Evolutionary conservation across 1,140 invertebrate species (phyloP), one percentile per base, ranked within the genome.

Genomic region (Drosophila lacertosa): DNA sequence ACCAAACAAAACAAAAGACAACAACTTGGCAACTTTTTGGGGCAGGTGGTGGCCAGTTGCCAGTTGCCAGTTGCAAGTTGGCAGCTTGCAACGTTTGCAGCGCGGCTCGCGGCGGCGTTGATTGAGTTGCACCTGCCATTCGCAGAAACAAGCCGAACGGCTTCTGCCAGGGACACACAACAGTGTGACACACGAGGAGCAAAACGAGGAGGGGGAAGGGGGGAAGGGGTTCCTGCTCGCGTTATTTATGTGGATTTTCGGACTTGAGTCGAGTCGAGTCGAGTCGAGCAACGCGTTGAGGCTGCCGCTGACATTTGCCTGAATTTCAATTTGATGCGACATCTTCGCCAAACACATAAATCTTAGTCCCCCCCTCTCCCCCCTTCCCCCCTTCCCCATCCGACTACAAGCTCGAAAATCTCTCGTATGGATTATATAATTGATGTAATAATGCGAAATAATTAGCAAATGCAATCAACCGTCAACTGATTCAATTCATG

Each of bases 41-140:
- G 75, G 76, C 69, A 65, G 68, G 60, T 67, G 75, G 60, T n/a
- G n/a, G 70, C 65, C 51, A 66, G 44, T 51, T 67, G 59, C 50
- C 79, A 70, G 32, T 69, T 74, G 47, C 50, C 32, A 60, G 47
- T 44, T 37, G 58, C 63, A 64, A 39, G 74, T 68, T 11, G 45
- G 4, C 24, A 26, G 24, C 24, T 26, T 26, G 24, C 24, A 45
- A 44, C 40, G 40, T 40, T 44, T 4, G 33, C 33, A 4, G 3
- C 11, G 40, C 40, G 40, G 10, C 18, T 44, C 18, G 22, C 13
- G 44, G 22, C 72, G 68, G 75, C 75, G 80, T 73, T 84, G 81
- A 84, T 84, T 84, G 81, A 84, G 77, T 89, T 89, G 86, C 86
- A 89, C 86, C 86, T 89, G 86, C 86, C 86, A 89, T 89, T 89